These are phyloP conservation scores for Timandra comae DNA, from an alignment of 2,888 invertebrate species.

Conservation along the genomic window DNA sequence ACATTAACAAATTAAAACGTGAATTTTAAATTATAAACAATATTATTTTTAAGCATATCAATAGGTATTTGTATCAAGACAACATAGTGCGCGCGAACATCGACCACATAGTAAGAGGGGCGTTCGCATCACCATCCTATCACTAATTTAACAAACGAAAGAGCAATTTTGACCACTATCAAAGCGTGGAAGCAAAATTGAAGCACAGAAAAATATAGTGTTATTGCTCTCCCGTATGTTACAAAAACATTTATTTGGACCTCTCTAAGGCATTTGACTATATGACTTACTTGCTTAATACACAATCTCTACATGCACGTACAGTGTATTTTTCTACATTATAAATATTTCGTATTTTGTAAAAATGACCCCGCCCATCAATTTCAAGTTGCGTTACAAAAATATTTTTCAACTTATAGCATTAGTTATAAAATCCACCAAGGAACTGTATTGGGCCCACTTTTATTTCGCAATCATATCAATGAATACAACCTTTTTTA, in stretches of 20 bases:
- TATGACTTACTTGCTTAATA: too few relatives aligned
- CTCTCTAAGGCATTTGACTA: background rate
- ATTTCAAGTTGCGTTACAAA: too few relatives aligned
- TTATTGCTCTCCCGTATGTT: slow-evolving; percentile 24
- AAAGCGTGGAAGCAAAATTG: slow-evolving; percentile 33
- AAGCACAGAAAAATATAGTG: slow-evolving; percentile 24
- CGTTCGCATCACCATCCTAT: slow-evolving; percentile 51
- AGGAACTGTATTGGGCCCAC: background rate
- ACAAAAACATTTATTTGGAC: background rate
- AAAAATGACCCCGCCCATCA: too few relatives aligned
- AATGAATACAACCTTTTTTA: background rate
- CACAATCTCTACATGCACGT: too few relatives aligned
- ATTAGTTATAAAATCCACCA: too few relatives aligned
- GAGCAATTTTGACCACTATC: slow-evolving; percentile 24
- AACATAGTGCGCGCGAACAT: slow-evolving; percentile 62
- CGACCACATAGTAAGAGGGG: slow-evolving; percentile 44
- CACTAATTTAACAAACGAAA: slow-evolving; percentile 19
- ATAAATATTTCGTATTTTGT: too few relatives aligned
- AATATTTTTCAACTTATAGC: too few relatives aligned
- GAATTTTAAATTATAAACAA: too few relatives aligned
- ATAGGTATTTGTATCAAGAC: slow-evolving; percentile 37
- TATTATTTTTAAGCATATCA: background rate
- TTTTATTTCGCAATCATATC: background rate
- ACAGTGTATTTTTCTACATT: too few relatives aligned
- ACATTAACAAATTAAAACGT: too few relatives aligned